Conservation (phyloP, 2,797 vertebrate species). For the Acrossocheilus wenchowensis region DNA sequence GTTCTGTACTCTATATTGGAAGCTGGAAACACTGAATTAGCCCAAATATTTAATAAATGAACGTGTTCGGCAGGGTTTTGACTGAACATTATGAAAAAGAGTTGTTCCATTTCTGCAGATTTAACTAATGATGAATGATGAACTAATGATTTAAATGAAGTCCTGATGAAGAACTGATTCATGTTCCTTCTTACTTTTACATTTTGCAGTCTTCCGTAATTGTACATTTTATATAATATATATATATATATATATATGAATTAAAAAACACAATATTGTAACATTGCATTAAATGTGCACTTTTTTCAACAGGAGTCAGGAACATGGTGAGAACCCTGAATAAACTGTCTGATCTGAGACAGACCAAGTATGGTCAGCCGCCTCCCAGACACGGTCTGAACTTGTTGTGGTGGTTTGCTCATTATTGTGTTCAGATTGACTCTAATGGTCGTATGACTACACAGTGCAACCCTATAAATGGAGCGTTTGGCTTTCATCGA, state of each 20-base stretch:
- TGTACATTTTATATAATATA: no score
- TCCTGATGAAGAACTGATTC: no score
- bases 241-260: no score
- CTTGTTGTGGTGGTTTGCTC: slow-evolving; percentile 52
- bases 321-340: background rate
- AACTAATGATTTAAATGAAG: no score
- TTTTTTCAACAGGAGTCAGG: background rate
- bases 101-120: background rate
- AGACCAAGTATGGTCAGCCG: slow-evolving; percentile 7
- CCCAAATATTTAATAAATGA: background rate
- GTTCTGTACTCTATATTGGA: background rate
- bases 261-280: background rate
- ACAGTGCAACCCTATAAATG: background rate
- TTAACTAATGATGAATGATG: background rate
- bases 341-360: background rate
- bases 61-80: background rate
- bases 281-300: background rate
- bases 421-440: slow-evolving; percentile 12
- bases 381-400: slow-evolving; percentile 50
- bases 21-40: background rate
- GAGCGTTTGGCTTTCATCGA: slow-evolving; percentile 43
- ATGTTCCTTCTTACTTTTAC: background rate
- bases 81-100: background rate
- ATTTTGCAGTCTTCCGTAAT: background rate
- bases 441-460: background rate